These are phyloP conservation scores for Heloderma charlesbogerti DNA, from an alignment of 2,113 vertebrate species.

Conservation along the genomic window DNA sequence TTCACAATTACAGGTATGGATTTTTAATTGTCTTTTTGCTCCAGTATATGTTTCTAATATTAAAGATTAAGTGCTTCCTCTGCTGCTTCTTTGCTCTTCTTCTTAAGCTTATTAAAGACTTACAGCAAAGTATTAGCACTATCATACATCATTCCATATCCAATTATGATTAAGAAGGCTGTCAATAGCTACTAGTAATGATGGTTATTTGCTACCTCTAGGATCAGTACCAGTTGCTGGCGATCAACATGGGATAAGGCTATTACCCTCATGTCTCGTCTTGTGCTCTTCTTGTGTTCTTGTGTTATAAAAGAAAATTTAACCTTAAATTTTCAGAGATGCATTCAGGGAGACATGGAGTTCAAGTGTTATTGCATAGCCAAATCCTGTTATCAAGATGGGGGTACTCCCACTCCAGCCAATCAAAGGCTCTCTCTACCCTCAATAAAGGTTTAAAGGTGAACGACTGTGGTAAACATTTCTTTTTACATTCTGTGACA, in stretches of 20 bases:
- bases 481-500: not conserved
- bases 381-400: not conserved
- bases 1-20: constrained; percentile 87
- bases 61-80: not conserved
- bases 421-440: not conserved
- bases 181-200: not conserved
- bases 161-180: not conserved
- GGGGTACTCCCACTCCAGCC: not conserved
- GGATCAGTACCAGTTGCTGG: not conserved
- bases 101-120: not conserved
- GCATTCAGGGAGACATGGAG: not conserved
- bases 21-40: constrained; percentile 52
- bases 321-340: not conserved
- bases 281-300: not conserved
- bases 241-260: not conserved
- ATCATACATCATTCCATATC: not conserved
- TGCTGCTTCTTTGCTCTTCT: not conserved
- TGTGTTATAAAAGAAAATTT: not conserved
- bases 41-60: constrained; percentile 16
- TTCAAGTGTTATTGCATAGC: not conserved
- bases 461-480: not conserved
- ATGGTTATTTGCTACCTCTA: not conserved
- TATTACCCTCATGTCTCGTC: not conserved
- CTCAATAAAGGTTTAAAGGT: not conserved
- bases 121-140: not conserved